These are phyloP conservation scores for Noctua janthina DNA, from an alignment of 2,888 invertebrate species.

Conservation along the genomic window DNA sequence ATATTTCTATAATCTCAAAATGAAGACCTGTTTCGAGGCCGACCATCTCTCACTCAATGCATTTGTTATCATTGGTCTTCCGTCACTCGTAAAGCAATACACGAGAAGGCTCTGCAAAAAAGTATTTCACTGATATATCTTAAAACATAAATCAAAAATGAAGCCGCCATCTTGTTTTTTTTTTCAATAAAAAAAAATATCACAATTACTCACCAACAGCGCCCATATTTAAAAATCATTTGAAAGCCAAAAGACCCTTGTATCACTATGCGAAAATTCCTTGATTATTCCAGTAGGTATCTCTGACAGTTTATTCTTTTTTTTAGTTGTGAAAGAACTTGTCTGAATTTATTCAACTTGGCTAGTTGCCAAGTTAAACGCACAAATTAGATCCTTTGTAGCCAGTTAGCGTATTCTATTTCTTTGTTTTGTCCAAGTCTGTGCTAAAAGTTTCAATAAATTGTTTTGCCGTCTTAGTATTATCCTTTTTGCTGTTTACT, in stretches of 20 bases:
- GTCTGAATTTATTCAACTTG: constrained; percentile 15
- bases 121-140: too few relatives aligned
- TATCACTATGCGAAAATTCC: background rate
- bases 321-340: background rate
- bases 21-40: too few relatives aligned
- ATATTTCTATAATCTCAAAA: too few relatives aligned
- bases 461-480: background rate
- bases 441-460: constrained; percentile 9
- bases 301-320: too few relatives aligned
- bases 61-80: too few relatives aligned
- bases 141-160: too few relatives aligned
- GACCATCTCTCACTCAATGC: too few relatives aligned
- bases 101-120: too few relatives aligned
- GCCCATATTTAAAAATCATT: background rate
- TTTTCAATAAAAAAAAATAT: too few relatives aligned
- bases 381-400: constrained; percentile 36
- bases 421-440: constrained; percentile 5
- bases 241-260: background rate
- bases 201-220: too few relatives aligned
- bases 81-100: too few relatives aligned
- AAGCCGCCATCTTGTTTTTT: too few relatives aligned
- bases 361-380: constrained; percentile 13
- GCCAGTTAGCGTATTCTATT: constrained; percentile 14
- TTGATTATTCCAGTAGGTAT: background rate
- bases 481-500: background rate